phyloP scores from a whole-genome alignment of 2,113 vertebrate genomes.

The Microtus oregoni region DNA sequence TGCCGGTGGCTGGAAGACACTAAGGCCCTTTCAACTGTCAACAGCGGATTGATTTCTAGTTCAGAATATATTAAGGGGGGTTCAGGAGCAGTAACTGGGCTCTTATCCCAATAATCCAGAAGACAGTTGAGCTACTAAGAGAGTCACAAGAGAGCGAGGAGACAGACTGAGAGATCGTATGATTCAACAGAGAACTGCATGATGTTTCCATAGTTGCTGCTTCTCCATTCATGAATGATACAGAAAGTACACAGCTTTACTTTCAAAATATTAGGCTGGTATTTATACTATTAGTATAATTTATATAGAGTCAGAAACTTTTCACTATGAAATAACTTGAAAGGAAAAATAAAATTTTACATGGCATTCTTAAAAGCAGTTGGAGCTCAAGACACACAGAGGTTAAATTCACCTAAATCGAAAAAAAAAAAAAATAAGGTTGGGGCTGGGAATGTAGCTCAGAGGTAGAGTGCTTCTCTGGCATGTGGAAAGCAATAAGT shows the following conservation, averaged over 20 bases:
- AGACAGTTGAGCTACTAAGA: neutral
- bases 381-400: neutral
- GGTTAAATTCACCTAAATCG: slow-evolving; percentile 6
- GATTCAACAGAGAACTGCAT: neutral
- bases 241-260: slow-evolving; percentile 24
- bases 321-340: neutral
- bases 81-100: slow-evolving; percentile 35
- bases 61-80: neutral
- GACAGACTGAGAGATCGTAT: neutral
- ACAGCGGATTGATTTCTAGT: neutral
- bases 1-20: neutral
- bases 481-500: neutral
- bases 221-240: slow-evolving; percentile 27
- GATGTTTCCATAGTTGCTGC: neutral
- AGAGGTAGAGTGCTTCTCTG: neutral
- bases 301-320: neutral
- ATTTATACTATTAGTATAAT: slow-evolving; percentile 28
- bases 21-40: neutral
- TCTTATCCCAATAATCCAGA: slow-evolving; percentile 17
- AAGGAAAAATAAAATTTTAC: slow-evolving; percentile 23
- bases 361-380: neutral
- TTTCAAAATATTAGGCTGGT: slow-evolving; percentile 29
- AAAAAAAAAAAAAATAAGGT: neutral
- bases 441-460: neutral
- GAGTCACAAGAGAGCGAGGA: neutral